A percentile compares a stretch with the other conserved stretches of the same genome.
Conservation (phyloP, 1,140 invertebrate species). For the Argopecten irradians region DNA sequence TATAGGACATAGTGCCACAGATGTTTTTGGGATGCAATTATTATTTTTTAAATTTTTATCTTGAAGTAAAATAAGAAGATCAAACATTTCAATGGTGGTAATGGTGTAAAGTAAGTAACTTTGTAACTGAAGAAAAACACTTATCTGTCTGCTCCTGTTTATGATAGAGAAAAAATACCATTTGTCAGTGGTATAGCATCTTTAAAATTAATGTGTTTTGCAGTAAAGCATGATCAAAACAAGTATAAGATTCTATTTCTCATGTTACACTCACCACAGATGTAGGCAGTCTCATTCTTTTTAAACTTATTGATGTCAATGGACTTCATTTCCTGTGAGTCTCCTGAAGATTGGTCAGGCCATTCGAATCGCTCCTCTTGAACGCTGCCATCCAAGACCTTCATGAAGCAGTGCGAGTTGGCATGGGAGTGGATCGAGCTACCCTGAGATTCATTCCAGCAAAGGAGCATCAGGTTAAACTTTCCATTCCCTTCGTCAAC, state of each 20-base stretch:
- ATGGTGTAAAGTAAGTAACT: no score
- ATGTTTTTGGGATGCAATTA: no score
- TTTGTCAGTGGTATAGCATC: no score
- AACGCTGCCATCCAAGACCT: conserved; percentile 82
- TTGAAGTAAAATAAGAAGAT: no score
- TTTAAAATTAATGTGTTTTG: no score
- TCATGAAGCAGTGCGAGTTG: conserved; percentile 98
- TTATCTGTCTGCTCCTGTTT: no score
- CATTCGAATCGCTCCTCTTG: conserved; percentile 85
- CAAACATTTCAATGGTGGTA: no score
- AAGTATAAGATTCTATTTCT: background rate
- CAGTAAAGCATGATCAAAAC: no score
- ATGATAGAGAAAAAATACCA: no score
- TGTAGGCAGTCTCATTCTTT: conserved; percentile 92
- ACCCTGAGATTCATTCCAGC: conserved; percentile 97
- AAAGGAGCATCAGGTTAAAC: conserved; percentile 98
- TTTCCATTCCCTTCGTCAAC: conserved; percentile 86
- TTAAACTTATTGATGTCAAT: conserved; percentile 82
- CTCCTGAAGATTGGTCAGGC: conserved; percentile 80
- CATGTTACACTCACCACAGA: conserved; percentile 87
- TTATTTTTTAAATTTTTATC: no score
- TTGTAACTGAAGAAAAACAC: no score
- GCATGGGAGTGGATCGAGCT: conserved; percentile 98
- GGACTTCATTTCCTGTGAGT: conserved; percentile 77
- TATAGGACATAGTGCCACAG: no score